These are phyloP conservation scores for Protomyctophum bolini DNA, from an alignment of 2,113 vertebrate genomes.

Conservation along the genomic window DNA sequence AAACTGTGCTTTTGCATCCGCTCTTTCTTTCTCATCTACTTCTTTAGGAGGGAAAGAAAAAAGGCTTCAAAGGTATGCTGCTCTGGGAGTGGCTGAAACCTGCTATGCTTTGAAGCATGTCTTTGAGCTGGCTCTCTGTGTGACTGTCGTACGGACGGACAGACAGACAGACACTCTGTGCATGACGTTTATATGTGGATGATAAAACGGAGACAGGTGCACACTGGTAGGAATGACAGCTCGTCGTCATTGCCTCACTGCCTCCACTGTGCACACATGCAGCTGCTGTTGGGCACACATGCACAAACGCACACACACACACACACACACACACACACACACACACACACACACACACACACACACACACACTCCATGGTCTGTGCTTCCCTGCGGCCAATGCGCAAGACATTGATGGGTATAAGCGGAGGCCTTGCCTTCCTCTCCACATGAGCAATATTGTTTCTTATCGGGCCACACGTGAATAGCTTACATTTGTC, in stretches of 20 bases:
- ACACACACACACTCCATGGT: slow-evolving; percentile 7
- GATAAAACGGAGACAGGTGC: slow-evolving; percentile 41
- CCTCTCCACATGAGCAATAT: slow-evolving; percentile 35
- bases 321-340: slow-evolving; percentile 12
- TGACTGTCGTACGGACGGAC: slow-evolving; percentile 41
- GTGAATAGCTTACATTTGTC: slow-evolving; percentile 29
- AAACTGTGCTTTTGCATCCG: slow-evolving; percentile 9
- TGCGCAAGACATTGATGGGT: slow-evolving; percentile 13
- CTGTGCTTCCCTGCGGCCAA: slow-evolving; percentile 12
- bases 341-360: slow-evolving; percentile 19
- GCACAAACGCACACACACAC: background rate
- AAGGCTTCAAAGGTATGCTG: slow-evolving; percentile 64
- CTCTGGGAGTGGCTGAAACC: slow-evolving; percentile 47
- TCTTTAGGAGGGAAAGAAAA: slow-evolving; percentile 42
- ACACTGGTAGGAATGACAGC: too few species aligned
- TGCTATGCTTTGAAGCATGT: slow-evolving; percentile 65
- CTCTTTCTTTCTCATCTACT: slow-evolving; percentile 34
- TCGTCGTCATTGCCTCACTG: too few species aligned
- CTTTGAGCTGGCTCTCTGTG: slow-evolving; percentile 41
- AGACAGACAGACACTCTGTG: slow-evolving; percentile 41
- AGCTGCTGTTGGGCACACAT: too few species aligned
- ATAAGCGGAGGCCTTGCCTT: slow-evolving; percentile 23
- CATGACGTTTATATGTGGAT: slow-evolving; percentile 40
- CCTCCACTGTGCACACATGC: too few species aligned
- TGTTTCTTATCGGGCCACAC: slow-evolving; percentile 25